Base-by-base conservation (phyloP, 1,140 invertebrate genomes). In the Asobara japonica region DNA sequence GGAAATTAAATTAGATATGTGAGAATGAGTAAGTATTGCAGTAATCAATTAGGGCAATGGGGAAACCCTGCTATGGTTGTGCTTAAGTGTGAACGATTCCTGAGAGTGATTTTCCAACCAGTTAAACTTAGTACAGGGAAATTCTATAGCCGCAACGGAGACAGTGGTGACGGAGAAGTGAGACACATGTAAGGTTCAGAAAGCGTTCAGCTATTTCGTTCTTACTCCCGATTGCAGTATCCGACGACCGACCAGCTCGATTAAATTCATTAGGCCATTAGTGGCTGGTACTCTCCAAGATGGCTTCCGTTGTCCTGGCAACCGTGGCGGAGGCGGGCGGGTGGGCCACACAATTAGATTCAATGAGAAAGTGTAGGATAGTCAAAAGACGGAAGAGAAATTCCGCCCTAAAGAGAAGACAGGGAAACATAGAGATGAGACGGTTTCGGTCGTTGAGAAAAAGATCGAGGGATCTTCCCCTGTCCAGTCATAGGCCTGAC, bases 201-300 rank as follows among this genome's bases (percentile, higher is more conserved):
- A 10, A 13, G 22, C 18, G 13, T 56, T 56, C 22, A 56, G n/a
- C 51, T 18, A 25, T 56, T 22, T 56, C 51, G 8, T 18, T 56
- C 51, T 56, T 27, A 56, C 51, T 25, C 51, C 8, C 11, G 22
- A 27, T 56, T 56, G 13, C 11, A 25, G 51, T 10, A 7, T 2
- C 8, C 11, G 51, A 18, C 20, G 22, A 27, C 51, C 22, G 8
- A 83, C 82, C 83, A 81, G 84, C 84, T 87, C 86, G 84, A 87
- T 87, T 87, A 87, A 87, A 87, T 87, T 87, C 86, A 87, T 87
- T 87, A 87, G 86, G 84, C 86, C 84, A 87, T 87, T 87, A 87
- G 85, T 87, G 85, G 84, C 84, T 86, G 84, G 84, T 86, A 86
- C 84, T 85, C 85, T 86, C 85, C 85, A 87, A 87, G 85, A 87